Percentiles rank a stretch among this genome's conserved stretches.
Evolutionary conservation across 2,888 invertebrate species (phyloP).

Genomic region (Caenorhabditis virilis): DNA sequence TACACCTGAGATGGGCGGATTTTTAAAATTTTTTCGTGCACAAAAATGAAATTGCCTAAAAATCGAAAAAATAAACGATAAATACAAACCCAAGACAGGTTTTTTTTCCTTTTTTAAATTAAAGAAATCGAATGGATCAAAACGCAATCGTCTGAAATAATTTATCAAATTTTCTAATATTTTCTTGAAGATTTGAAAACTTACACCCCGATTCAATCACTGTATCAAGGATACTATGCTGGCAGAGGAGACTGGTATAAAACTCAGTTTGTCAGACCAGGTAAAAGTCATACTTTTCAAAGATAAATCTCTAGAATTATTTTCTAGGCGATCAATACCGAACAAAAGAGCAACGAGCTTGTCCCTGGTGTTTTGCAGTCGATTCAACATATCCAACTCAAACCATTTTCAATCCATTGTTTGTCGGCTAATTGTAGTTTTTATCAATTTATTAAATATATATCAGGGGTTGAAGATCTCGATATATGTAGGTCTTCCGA

Average conservation of each 20-base stretch:
- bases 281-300: conserved; percentile 3
- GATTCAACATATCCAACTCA: conserved; percentile 42
- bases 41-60: too few species aligned
- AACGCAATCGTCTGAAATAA: too few species aligned
- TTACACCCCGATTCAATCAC: conserved; percentile 33
- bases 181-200: conserved; percentile 38
- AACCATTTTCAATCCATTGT: conserved; percentile 14
- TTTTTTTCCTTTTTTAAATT: neutral
- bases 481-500: too few species aligned
- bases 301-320: neutral
- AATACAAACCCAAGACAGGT: too few species aligned
- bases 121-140: too few species aligned
- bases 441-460: too few species aligned
- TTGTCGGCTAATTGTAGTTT: conserved; percentile 5
- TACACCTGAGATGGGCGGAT: too few species aligned
- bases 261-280: conserved; percentile 39
- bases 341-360: conserved; percentile 50
- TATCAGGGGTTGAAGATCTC: too few species aligned
- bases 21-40: too few species aligned
- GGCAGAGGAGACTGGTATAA: conserved; percentile 47
- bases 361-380: conserved; percentile 58
- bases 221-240: conserved; percentile 42
- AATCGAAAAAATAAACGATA: too few species aligned
- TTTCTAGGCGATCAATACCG: conserved; percentile 50
- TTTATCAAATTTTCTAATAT: conserved; percentile 6